Conservation (phyloP, 2,113 vertebrate genomes). For the Orycteropus afer region DNA sequence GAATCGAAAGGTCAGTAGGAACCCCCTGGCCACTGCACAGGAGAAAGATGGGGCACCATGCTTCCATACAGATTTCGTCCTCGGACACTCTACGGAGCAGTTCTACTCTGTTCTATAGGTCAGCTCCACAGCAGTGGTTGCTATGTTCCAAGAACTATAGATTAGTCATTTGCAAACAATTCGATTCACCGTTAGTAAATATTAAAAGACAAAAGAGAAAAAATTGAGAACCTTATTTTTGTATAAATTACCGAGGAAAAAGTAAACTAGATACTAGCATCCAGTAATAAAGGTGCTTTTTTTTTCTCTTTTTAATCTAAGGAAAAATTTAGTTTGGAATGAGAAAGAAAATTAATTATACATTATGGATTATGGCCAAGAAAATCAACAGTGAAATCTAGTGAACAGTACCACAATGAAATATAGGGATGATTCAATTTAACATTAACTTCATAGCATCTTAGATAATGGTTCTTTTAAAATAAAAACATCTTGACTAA, state of each 20-base stretch:
- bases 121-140: background rate
- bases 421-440: constrained; percentile 31
- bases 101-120: too few species aligned
- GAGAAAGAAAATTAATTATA: constrained; percentile 14
- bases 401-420: background rate
- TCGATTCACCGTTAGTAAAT: constrained; percentile 44
- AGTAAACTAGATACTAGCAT: background rate
- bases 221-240: constrained; percentile 16
- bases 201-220: constrained; percentile 29
- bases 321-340: constrained; percentile 54
- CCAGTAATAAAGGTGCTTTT: background rate
- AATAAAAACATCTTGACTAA: constrained; percentile 45
- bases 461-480: constrained; percentile 42
- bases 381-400: constrained; percentile 38
- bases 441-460: background rate
- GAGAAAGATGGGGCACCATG: background rate
- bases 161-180: constrained; percentile 49
- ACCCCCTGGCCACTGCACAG: too few species aligned
- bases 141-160: background rate
- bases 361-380: constrained; percentile 1
- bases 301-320: background rate
- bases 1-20: background rate
- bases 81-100: too few species aligned
- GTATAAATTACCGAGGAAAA: background rate
- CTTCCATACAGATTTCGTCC: background rate